phyloP scores from a whole-genome alignment of 1,140 invertebrate species.

The Geopemphigus sp. region DNA sequence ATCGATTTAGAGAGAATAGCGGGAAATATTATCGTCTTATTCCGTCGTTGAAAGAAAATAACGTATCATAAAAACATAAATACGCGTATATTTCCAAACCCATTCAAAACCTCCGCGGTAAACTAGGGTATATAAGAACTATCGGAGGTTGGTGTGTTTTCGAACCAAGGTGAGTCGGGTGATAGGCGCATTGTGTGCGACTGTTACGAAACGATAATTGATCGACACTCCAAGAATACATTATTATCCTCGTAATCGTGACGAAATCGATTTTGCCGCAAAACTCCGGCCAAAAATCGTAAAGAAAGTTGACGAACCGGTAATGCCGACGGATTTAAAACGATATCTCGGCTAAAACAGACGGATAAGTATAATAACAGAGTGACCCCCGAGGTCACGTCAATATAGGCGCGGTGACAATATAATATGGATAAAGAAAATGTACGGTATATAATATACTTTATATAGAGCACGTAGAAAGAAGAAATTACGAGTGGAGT shows the following conservation, averaged over 20 bases:
- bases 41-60: no score
- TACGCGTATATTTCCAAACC: no score
- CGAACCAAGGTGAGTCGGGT: background rate
- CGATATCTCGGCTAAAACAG: slow-evolving; percentile 14
- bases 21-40: no score
- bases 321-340: background rate
- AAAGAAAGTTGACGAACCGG: background rate
- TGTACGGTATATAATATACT: background rate
- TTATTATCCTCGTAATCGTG: background rate
- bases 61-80: no score
- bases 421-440: no score
- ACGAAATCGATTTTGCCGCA: background rate
- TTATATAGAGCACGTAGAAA: no score
- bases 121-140: no score
- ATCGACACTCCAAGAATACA: background rate
- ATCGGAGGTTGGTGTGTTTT: background rate
- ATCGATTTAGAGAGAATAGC: no score
- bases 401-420: background rate
- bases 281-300: background rate
- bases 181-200: no score
- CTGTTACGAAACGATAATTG: background rate
- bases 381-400: background rate
- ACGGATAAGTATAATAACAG: background rate
- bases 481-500: no score
- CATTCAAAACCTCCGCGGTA: no score